phyloP scores from a whole-genome alignment of 2,797 vertebrate species.

The Cirrhinus molitorella region DNA sequence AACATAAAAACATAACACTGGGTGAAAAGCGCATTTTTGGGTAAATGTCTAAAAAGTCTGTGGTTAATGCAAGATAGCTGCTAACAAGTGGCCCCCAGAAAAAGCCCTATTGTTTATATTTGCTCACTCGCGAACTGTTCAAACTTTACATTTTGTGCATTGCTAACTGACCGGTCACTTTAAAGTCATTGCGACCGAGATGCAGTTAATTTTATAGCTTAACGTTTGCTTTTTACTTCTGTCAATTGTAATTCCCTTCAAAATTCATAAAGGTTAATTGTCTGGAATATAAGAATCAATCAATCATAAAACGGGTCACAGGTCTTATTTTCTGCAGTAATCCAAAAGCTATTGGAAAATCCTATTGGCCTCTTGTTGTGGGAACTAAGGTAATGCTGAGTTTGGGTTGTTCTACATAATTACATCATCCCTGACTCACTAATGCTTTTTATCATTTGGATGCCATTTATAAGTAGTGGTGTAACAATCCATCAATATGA shows the following conservation, averaged over 20 bases:
- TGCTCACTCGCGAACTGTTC: not conserved
- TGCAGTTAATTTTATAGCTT: not conserved
- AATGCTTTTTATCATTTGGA: not conserved
- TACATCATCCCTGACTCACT: not conserved
- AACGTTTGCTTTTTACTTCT: not conserved
- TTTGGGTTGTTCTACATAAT: not conserved
- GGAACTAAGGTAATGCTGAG: not conserved
- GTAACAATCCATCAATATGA: too few relatives aligned
- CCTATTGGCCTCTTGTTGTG: not conserved
- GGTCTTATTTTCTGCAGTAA: not conserved
- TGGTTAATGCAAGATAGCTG: not conserved
- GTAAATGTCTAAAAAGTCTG: not conserved
- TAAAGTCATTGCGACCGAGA: not conserved
- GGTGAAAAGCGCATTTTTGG: too few relatives aligned
- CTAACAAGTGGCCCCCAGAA: not conserved
- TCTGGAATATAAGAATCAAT: not conserved
- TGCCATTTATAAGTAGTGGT: not conserved
- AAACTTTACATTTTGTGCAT: not conserved
- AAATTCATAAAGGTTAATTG: not conserved
- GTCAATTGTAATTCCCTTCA: not conserved
- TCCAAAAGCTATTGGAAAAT: not conserved
- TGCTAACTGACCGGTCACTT: not conserved
- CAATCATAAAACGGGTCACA: too few relatives aligned
- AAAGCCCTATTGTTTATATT: conserved; percentile 3
- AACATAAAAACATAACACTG: not conserved